phyloP scores from a whole-genome alignment of 2,888 invertebrate genomes.

The Penaeus monodon region DNA sequence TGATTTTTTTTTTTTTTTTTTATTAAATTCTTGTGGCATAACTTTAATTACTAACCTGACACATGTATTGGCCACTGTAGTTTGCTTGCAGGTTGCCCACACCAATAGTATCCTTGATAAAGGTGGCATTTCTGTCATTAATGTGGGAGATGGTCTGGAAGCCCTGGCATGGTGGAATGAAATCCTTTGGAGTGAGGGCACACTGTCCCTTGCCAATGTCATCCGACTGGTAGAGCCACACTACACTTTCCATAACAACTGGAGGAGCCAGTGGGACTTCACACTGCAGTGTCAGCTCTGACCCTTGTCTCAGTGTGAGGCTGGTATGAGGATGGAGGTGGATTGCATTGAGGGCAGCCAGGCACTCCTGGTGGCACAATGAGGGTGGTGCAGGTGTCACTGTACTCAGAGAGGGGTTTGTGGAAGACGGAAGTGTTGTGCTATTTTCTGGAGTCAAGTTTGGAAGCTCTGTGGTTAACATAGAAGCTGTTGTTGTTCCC shows the following conservation, averaged over 20 bases:
- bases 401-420: neutral
- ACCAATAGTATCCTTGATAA: constrained; percentile 22
- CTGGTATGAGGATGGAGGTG: constrained; percentile 3
- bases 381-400: neutral
- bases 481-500: too few relatives aligned
- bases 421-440: too few relatives aligned
- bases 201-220: constrained; percentile 36
- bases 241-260: constrained; percentile 14
- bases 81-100: constrained; percentile 17
- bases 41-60: constrained; percentile 36
- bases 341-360: constrained; percentile 26
- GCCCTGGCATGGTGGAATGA: constrained; percentile 31
- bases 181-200: constrained; percentile 37
- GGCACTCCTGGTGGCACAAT: constrained; percentile 38
- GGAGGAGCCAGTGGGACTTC: constrained; percentile 32
- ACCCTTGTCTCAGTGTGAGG: constrained; percentile 20
- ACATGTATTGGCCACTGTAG: constrained; percentile 47
- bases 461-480: too few relatives aligned
- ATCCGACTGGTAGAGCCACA: constrained; percentile 46
- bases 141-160: constrained; percentile 30
- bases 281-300: constrained; percentile 39
- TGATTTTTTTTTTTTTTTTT: too few relatives aligned
- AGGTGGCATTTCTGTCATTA: constrained; percentile 33
- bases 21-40: too few relatives aligned
- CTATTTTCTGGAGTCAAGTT: too few relatives aligned